Conservation (phyloP, 1,140 invertebrate species). For the Monochamus saltuarius region DNA sequence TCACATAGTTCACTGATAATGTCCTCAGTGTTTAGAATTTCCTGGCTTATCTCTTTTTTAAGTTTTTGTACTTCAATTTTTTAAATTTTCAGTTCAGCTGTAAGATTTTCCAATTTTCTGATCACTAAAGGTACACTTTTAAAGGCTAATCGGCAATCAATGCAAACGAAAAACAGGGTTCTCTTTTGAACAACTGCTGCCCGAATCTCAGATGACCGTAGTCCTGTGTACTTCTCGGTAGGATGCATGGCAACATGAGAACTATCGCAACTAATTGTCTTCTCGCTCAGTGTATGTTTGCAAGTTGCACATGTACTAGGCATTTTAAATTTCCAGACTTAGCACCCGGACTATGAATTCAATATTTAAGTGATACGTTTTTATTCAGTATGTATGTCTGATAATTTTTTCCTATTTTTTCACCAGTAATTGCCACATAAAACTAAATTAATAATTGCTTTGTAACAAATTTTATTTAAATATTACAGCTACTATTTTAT, state of each 20-base stretch:
- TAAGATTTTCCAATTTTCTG: constrained; percentile 4
- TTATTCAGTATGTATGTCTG: too few relatives aligned
- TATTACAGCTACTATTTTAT: too few relatives aligned
- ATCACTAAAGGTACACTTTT: constrained; percentile 1
- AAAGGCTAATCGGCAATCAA: constrained; percentile 5
- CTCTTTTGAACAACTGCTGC: constrained; percentile 2
- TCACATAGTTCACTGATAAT: too few relatives aligned
- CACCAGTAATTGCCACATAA: too few relatives aligned
- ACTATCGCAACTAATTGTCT: background rate
- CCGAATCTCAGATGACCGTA: background rate
- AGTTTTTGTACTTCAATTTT: background rate
- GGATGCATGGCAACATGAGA: background rate
- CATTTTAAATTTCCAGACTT: too few relatives aligned
- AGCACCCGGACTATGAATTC: too few relatives aligned
- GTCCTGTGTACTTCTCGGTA: constrained; percentile 4
- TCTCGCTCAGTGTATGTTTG: background rate
- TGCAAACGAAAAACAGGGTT: constrained; percentile 1
- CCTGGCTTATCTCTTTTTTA: too few relatives aligned
- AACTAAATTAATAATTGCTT: too few relatives aligned
- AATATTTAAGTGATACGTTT: too few relatives aligned
- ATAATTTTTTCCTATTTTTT: too few relatives aligned
- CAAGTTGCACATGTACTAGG: background rate
- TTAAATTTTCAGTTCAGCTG: constrained; percentile 1
- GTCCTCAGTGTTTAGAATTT: too few relatives aligned
- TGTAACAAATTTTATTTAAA: too few relatives aligned